Percentiles rank a stretch among this genome's conserved stretches.
phyloP scores from a whole-genome alignment of 1,140 invertebrate genomes.

The Eufriesea mexicana region DNA sequence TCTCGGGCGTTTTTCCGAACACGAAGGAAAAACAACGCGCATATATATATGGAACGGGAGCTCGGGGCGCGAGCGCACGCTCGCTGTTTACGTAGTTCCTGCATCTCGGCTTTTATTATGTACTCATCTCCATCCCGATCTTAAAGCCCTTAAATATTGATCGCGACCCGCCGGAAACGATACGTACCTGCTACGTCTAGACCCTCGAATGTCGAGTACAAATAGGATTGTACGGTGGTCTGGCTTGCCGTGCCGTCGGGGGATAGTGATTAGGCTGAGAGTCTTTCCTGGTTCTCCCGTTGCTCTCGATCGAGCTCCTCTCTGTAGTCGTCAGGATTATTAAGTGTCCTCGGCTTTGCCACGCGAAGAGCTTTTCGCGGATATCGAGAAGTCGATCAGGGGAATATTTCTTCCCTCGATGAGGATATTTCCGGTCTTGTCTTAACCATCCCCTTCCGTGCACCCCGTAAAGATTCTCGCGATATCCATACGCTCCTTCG shows the following conservation, averaged over 20 bases:
- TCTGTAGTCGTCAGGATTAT: conserved; percentile 49
- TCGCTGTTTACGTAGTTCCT: conserved; percentile 19
- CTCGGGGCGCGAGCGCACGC: no score
- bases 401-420: background rate
- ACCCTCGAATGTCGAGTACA: conserved; percentile 13
- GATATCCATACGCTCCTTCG: background rate
- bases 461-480: no score
- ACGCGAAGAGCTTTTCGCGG: background rate
- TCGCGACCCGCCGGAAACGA: conserved; percentile 10
- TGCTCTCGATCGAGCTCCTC: conserved; percentile 11
- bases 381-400: background rate
- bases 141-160: conserved; percentile 54
- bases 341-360: conserved; percentile 24
- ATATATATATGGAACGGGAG: conserved; percentile 14
- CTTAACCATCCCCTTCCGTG: background rate
- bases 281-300: conserved; percentile 39
- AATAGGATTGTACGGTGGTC: conserved; percentile 2
- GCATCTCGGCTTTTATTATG: conserved; percentile 50
- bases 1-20: conserved; percentile 36
- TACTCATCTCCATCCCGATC: conserved; percentile 51
- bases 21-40: conserved; percentile 51
- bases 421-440: background rate
- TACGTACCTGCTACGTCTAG: background rate
- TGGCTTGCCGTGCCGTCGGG: background rate
- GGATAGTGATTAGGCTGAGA: conserved; percentile 55